These are phyloP conservation scores for Drosophila kepulauana DNA, from an alignment of 1,140 invertebrate genomes.

Conservation along the genomic window DNA sequence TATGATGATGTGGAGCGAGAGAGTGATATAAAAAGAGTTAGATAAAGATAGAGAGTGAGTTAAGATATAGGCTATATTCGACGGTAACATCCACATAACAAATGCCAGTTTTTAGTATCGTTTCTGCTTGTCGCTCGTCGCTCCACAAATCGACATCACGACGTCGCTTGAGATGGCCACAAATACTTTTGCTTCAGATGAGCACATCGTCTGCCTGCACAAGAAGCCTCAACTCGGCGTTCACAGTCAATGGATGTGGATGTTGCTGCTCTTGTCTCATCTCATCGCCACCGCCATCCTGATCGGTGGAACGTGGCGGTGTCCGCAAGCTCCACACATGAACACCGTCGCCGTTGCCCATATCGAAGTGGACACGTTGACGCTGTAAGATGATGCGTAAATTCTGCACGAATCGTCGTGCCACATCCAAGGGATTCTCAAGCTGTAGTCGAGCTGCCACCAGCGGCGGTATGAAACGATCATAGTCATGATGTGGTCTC, in stretches of 20 bases:
- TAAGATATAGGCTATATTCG: background rate
- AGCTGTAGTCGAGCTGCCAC: constrained; percentile 20
- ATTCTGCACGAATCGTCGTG: constrained; percentile 41
- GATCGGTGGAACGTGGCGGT: constrained; percentile 14
- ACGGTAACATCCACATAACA: constrained; percentile 5
- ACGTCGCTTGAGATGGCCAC: background rate
- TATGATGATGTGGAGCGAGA: constrained; percentile 3
- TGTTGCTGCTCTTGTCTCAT: background rate
- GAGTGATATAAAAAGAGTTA: too few relatives aligned
- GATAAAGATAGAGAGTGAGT: too few relatives aligned
- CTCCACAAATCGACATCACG: background rate
- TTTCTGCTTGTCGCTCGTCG: background rate
- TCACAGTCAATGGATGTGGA: background rate
- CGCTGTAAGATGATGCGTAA: constrained; percentile 44
- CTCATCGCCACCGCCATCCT: constrained; percentile 51
- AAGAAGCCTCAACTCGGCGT: background rate
- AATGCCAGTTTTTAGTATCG: background rate
- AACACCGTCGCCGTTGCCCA: constrained; percentile 55
- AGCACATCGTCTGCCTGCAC: too few relatives aligned
- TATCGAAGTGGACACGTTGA: constrained; percentile 41
- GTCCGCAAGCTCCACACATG: constrained; percentile 50
- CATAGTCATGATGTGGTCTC: constrained; percentile 7
- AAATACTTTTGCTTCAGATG: background rate
- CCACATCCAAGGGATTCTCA: constrained; percentile 33
- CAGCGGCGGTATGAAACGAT: constrained; percentile 22